These are phyloP conservation scores for Nemurella pictetii DNA, from an alignment of 2,888 invertebrate species.

Conservation along the genomic window DNA sequence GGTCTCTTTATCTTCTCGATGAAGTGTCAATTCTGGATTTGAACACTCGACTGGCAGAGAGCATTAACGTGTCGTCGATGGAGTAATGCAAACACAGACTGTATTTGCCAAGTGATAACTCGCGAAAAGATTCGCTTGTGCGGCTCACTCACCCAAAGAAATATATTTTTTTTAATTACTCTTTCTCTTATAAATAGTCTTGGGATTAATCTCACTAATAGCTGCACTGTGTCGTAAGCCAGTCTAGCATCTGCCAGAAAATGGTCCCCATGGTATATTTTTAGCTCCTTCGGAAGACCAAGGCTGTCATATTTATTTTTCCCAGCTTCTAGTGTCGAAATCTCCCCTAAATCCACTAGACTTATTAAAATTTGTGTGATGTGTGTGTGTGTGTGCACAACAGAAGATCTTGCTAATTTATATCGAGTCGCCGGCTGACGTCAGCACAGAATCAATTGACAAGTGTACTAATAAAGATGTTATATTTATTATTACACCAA, in stretches of 20 bases:
- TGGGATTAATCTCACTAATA: neutral
- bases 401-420: neutral
- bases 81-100: neutral
- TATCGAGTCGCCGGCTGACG: neutral
- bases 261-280: neutral
- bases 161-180: neutral
- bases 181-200: neutral
- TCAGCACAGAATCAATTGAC: neutral
- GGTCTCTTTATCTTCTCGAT: neutral
- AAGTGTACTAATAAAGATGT: neutral
- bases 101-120: neutral
- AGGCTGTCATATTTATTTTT: neutral
- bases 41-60: neutral
- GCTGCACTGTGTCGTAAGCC: neutral
- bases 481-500: neutral
- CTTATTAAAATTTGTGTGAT: neutral
- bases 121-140: neutral
- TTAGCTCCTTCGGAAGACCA: neutral
- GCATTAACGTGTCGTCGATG: no score
- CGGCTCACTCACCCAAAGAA: neutral
- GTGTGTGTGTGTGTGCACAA: neutral
- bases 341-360: neutral
- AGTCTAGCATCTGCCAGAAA: neutral
- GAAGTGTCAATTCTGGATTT: neutral
- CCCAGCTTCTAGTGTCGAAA: neutral